Conservation (phyloP, 2,113 vertebrate species). For the Laterallus jamaicensis region DNA sequence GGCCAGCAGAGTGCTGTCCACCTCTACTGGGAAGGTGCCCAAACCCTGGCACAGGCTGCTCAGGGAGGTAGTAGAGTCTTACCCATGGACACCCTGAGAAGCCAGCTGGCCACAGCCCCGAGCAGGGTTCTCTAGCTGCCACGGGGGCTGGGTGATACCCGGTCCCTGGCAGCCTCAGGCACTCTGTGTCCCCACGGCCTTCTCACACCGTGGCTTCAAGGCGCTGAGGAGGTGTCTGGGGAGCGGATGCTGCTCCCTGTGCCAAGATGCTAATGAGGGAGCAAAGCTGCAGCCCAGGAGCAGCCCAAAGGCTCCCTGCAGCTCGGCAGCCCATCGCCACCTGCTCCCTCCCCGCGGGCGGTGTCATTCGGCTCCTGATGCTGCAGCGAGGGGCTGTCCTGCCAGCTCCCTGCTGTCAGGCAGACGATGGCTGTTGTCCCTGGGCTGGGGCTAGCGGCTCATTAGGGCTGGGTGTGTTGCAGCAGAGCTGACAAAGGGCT, state of each 20-base stretch:
- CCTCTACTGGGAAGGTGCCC: neutral
- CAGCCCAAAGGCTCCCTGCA: neutral
- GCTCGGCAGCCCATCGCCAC: neutral
- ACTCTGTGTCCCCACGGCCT: too few species aligned
- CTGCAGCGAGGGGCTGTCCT: neutral
- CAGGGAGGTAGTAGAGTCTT: neutral
- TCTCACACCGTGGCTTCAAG: neutral
- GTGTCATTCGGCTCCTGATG: neutral
- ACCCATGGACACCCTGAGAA: accelerated
- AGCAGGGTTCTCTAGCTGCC: neutral
- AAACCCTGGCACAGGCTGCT: neutral
- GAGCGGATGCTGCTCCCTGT: accelerated
- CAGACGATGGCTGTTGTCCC: neutral
- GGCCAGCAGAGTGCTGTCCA: neutral
- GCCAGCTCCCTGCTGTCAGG: neutral
- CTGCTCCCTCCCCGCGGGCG: neutral
- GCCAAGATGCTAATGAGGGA: neutral
- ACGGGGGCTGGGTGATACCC: neutral
- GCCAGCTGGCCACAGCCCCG: neutral
- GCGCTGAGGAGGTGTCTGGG: accelerated
- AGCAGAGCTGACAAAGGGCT: conserved; percentile 34
- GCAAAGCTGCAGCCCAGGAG: neutral
- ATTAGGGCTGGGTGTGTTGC: neutral
- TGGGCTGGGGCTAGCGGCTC: neutral
- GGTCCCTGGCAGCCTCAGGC: neutral